phyloP scores from a whole-genome alignment of 2,888 invertebrate genomes.

The Myopa tessellatipennis region DNA sequence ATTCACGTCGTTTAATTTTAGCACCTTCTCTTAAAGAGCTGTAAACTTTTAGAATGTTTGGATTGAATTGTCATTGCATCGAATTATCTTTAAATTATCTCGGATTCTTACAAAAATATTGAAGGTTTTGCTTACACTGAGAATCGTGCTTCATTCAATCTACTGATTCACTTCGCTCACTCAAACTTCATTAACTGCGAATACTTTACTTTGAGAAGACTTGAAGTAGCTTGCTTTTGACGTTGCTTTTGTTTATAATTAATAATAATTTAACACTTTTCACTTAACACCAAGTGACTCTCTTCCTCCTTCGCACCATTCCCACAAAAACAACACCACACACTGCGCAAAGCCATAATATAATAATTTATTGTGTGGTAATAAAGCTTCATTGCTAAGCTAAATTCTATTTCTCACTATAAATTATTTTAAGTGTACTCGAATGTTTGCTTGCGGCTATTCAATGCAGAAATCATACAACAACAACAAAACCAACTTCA shows the following conservation, averaged over 20 bases:
- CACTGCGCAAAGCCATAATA: background rate
- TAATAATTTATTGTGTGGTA: slow-evolving; percentile 26
- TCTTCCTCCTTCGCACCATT: background rate
- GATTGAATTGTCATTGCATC: too few species aligned
- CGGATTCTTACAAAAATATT: too few species aligned
- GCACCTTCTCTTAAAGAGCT: too few species aligned
- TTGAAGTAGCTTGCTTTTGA: background rate
- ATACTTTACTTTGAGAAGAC: background rate
- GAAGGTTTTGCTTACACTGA: too few species aligned
- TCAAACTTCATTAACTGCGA: too few species aligned
- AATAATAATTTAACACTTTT: slow-evolving; percentile 14
- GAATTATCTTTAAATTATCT: too few species aligned
- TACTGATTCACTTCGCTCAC: too few species aligned
- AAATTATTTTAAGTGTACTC: slow-evolving; percentile 20
- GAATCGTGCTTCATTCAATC: background rate
- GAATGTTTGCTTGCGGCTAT: slow-evolving; percentile 27
- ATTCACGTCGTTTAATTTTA: too few species aligned
- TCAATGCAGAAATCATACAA: background rate
- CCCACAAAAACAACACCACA: background rate
- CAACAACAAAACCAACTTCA: background rate
- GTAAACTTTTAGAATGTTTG: too few species aligned
- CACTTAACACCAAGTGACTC: background rate
- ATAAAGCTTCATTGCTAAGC: slow-evolving; percentile 32
- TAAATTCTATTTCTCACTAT: slow-evolving; percentile 26
- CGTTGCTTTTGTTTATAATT: slow-evolving; percentile 21